These are phyloP conservation scores for mouse (Mus musculus) DNA, from an alignment of 2,113 vertebrate species.

Conservation along the genomic window DNA sequence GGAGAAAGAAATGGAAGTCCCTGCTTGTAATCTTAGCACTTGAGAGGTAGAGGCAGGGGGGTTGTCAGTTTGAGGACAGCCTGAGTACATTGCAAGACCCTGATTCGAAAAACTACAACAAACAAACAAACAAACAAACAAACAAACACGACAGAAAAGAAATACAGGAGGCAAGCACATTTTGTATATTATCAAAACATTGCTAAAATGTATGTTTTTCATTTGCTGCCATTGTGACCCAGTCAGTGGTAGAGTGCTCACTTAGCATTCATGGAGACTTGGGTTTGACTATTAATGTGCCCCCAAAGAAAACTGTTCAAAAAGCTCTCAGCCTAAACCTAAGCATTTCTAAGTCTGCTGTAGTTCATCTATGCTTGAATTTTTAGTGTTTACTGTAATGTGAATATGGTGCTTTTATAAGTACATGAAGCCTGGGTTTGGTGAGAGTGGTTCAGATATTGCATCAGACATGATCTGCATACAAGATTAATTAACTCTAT, in stretches of 20 bases:
- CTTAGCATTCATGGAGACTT: background rate
- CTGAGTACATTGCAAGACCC: background rate
- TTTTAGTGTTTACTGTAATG: constrained; percentile 50
- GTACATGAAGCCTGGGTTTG: constrained; percentile 40
- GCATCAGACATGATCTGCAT: constrained; percentile 66
- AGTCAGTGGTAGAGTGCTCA: background rate
- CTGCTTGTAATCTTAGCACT: background rate
- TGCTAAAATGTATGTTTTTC: constrained; percentile 13
- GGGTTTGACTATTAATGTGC: background rate
- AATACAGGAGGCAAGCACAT: background rate
- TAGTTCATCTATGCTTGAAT: constrained; percentile 30
- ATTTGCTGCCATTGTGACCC: background rate
- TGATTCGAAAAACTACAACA: background rate
- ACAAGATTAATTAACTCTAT: constrained; percentile 28
- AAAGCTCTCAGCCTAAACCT: constrained; percentile 8
- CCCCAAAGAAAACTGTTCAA: background rate
- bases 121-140: background rate
- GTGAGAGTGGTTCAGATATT: constrained; percentile 58
- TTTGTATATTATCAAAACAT: constrained; percentile 26
- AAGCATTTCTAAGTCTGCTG: constrained; percentile 27
- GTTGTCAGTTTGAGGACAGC: background rate
- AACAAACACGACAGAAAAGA: background rate
- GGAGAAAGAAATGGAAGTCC: background rate
- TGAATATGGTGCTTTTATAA: constrained; percentile 53
- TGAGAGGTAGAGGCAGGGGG: background rate